Evolutionary conservation across 2,113 vertebrate species (phyloP), one percentile per base, ranked within the genome.

Genomic region (Sylvietta virens): DNA sequence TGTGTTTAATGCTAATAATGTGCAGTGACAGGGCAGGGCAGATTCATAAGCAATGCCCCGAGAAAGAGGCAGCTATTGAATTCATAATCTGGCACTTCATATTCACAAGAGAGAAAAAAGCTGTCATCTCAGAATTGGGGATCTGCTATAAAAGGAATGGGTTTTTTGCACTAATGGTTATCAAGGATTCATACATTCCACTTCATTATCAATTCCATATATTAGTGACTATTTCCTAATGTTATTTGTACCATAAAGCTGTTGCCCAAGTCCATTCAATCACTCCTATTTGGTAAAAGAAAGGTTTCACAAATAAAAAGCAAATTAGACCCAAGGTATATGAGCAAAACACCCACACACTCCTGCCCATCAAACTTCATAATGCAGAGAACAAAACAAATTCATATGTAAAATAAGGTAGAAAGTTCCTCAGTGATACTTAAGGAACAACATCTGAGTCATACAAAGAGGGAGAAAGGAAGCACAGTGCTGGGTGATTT

Each of bases 91-190:
- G 47, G 45, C 62, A 95, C 71, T 93, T 95, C 90, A 91, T 91
- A 91, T 87, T 96, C 95, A 95, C 81, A 85, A 87, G 84, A 95
- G 74, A 96, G 33, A 70, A 90, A 95, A 91, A 95, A 90, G 54
- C 71, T 94, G 79, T 92, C 93, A 92, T 91, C 71, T 93, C 90
- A 86, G 50, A 95, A 82, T n/a, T 48, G 20, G 40, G 42, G 13
- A 92, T 95, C 73, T 94, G 58, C 40, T 94, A 85, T 79, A 73
- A 97, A 89, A 92, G 53, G 58, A 87, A 77, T 62, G 31, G 0
- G 3, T 65, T 87, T 88, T 96, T 95, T 92, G 16, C 42, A 47
- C 73, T 90, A 96, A 91, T 86, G 54, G 33, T 76, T 80, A 70
- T 93, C 81, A 94, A 92, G 81, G 95, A 92, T 86, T 91, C 88